phyloP scores from a whole-genome alignment of 2,797 vertebrate species.

The Eutrigla gurnardus region DNA sequence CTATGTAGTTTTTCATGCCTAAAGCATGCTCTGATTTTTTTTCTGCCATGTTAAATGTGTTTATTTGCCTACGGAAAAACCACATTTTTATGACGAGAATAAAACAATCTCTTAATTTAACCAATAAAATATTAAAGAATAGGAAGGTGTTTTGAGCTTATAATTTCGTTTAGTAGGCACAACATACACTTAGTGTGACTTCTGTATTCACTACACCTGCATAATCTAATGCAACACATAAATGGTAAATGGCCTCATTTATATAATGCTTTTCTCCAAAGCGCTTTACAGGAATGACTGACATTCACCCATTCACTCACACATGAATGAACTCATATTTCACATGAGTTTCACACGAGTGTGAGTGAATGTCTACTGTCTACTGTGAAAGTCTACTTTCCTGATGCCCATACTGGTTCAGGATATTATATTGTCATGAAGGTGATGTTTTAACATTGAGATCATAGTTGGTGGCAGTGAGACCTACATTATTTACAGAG shows the following conservation, averaged over 20 bases:
- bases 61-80: constrained; percentile 67
- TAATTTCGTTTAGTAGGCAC: background rate
- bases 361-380: no score
- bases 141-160: background rate
- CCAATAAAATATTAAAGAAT: constrained; percentile 65
- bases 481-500: background rate
- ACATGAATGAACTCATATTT: no score
- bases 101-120: constrained; percentile 68
- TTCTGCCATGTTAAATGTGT: constrained; percentile 61
- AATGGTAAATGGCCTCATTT: no score
- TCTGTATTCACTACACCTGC: background rate
- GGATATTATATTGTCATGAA: background rate
- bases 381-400: background rate
- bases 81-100: constrained; percentile 73
- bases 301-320: no score
- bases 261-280: no score
- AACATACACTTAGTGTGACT: background rate
- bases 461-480: background rate
- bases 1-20: constrained; percentile 43
- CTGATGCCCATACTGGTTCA: background rate
- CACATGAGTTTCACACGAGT: no score
- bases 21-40: constrained; percentile 56
- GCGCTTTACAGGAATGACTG: no score
- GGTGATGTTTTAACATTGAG: background rate
- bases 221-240: background rate